A percentile compares a stretch with the other conserved stretches of the same genome.
Conservation (phyloP, 2,797 vertebrate species). For the Galagoides demidoff region DNA sequence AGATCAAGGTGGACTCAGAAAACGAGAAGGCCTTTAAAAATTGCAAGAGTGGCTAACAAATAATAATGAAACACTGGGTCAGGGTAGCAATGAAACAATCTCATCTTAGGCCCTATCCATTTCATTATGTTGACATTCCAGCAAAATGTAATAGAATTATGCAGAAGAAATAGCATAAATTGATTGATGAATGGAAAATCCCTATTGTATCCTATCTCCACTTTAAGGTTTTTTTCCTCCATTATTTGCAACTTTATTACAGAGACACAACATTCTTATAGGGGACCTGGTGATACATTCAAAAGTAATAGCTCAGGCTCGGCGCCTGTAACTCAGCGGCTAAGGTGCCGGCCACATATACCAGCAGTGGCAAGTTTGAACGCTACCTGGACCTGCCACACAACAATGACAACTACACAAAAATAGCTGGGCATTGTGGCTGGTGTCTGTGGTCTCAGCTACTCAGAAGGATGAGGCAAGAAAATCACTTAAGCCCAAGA, state of each 20-base stretch:
- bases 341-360: too few species aligned
- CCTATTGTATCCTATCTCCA: not conserved
- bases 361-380: too few species aligned
- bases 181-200: not conserved
- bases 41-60: not conserved
- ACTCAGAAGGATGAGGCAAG: too few species aligned
- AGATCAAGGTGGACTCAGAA: not conserved
- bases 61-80: not conserved
- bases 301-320: not conserved
- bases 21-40: not conserved
- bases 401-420: too few species aligned
- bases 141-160: not conserved
- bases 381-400: too few species aligned
- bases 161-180: not conserved
- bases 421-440: too few species aligned
- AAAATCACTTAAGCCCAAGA: too few species aligned
- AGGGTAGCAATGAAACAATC: not conserved
- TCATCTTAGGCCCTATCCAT: not conserved
- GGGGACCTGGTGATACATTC: not conserved
- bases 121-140: not conserved
- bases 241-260: conserved; percentile 13
- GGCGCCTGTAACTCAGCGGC: too few species aligned
- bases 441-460: too few species aligned
- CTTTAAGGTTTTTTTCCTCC: not conserved
- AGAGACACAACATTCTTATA: not conserved